Conservation (phyloP, 2,888 invertebrate genomes). For the Drosophila imparisetae region DNA sequence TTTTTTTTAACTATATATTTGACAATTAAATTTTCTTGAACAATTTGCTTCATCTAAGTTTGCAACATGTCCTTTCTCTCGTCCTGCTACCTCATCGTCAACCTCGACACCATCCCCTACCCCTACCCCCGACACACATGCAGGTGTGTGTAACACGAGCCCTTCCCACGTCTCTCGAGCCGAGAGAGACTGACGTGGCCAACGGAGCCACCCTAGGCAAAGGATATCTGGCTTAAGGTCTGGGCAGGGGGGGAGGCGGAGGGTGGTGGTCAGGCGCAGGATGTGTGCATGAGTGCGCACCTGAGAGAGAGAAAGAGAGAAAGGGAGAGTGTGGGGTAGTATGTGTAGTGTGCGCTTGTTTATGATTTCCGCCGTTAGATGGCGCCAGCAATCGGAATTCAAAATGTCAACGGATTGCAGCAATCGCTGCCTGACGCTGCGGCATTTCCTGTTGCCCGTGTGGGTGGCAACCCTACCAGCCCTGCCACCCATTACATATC, state of each 20-base stretch:
- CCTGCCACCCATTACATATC: neutral
- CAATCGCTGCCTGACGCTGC: slow-evolving; percentile 59
- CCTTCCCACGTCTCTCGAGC: slow-evolving; percentile 15
- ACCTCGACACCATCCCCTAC: neutral
- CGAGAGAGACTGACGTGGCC: slow-evolving; percentile 40
- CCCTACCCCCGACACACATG: neutral
- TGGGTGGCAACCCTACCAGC: neutral
- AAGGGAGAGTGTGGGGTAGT: neutral
- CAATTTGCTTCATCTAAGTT: neutral
- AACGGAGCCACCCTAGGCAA: slow-evolving; percentile 11
- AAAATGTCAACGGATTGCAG: slow-evolving; percentile 48
- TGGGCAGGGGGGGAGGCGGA: neutral
- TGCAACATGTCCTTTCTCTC: slow-evolving; percentile 7
- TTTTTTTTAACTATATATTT: slow-evolving; percentile 16
- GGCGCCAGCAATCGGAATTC: slow-evolving; percentile 54
- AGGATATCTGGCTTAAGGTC: neutral
- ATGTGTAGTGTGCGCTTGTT: slow-evolving; percentile 23
- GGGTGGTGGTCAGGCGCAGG: slow-evolving; percentile 40
- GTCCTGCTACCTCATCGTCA: neutral
- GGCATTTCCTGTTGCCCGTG: slow-evolving; percentile 48
- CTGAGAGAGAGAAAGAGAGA: slow-evolving; percentile 5
- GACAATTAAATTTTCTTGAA: neutral
- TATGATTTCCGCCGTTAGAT: slow-evolving; percentile 69
- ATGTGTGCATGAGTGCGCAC: slow-evolving; percentile 64
- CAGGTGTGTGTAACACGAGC: slow-evolving; percentile 45